Evolutionary conservation across 92 coral and sea anemone species (phyloP).

Genomic region (Porites lobata): DNA sequence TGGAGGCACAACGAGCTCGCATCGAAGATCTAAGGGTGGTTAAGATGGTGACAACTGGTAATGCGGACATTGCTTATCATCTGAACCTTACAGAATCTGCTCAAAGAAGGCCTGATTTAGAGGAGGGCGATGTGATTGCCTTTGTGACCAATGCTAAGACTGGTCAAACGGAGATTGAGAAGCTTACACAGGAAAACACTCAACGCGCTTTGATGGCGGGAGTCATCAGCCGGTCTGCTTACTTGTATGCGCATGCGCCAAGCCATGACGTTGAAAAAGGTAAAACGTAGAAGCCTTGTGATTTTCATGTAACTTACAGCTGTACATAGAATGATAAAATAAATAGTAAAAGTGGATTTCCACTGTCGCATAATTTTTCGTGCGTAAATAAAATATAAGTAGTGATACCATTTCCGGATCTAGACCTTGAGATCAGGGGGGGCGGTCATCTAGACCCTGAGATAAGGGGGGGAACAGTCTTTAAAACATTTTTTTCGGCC

Average conservation of each 20-base stretch:
- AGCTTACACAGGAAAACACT: slow-evolving; percentile 74
- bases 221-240: slow-evolving; percentile 97
- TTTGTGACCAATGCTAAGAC: slow-evolving; percentile 72
- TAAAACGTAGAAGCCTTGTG: not conserved
- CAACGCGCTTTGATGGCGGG: slow-evolving; percentile 89
- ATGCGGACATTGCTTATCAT: slow-evolving; percentile 95
- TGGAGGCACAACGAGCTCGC: slow-evolving; percentile 92
- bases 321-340: too few species aligned
- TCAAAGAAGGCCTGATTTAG: slow-evolving; percentile 65
- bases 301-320: too few species aligned
- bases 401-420: too few species aligned
- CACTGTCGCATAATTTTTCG: too few species aligned
- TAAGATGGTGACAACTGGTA: slow-evolving; percentile 76
- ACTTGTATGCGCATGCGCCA: slow-evolving; percentile 89
- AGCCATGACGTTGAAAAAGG: slow-evolving; percentile 34
- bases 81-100: slow-evolving; percentile 80
- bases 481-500: too few species aligned
- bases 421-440: too few species aligned
- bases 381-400: too few species aligned
- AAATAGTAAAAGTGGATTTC: too few species aligned
- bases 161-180: slow-evolving; percentile 86
- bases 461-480: too few species aligned
- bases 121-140: slow-evolving; percentile 97
- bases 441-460: too few species aligned
- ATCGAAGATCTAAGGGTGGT: slow-evolving; percentile 84